Percentiles rank a stretch among this genome's conserved stretches.
phyloP scores from a whole-genome alignment of 2,888 invertebrate species.

The Cyaniris semiargus region DNA sequence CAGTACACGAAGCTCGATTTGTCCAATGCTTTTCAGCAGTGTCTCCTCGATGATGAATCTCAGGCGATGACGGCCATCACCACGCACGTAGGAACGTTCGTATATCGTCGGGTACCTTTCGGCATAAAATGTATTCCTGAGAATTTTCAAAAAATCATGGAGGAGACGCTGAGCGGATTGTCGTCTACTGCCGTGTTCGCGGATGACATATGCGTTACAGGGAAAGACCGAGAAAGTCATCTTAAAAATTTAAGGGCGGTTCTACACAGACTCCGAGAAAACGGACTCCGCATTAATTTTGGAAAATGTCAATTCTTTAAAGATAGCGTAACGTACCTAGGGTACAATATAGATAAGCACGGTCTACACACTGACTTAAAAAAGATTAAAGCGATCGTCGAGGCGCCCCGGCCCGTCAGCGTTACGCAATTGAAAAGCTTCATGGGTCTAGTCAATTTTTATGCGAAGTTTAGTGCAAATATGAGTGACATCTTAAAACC shows the following conservation, averaged over 20 bases:
- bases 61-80: conserved; percentile 43
- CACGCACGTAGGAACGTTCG: conserved; percentile 41
- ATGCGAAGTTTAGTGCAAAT: conserved; percentile 32
- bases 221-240: not conserved
- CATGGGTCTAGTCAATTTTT: conserved; percentile 36
- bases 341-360: too few species aligned
- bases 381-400: conserved; percentile 26
- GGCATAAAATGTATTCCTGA: not conserved
- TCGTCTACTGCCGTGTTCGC: not conserved
- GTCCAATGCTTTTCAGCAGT: conserved; percentile 42
- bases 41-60: conserved; percentile 38
- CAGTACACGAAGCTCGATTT: conserved; percentile 43
- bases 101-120: not conserved
- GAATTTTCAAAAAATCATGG: conserved; percentile 19
- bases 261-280: conserved; percentile 34
- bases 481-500: conserved; percentile 32
- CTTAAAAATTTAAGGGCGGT: conserved; percentile 36
- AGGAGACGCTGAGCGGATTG: not conserved
- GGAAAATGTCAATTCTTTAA: conserved; percentile 23
- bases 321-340: conserved; percentile 29
- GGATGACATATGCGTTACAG: not conserved
- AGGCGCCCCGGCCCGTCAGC: conserved; percentile 33
- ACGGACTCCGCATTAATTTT: conserved; percentile 31
- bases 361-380: not conserved
- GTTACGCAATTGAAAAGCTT: conserved; percentile 37